A percentile compares a stretch with the other conserved stretches of the same genome.
Conservation (phyloP, 2,888 invertebrate genomes). For the Lasiommata megera region DNA sequence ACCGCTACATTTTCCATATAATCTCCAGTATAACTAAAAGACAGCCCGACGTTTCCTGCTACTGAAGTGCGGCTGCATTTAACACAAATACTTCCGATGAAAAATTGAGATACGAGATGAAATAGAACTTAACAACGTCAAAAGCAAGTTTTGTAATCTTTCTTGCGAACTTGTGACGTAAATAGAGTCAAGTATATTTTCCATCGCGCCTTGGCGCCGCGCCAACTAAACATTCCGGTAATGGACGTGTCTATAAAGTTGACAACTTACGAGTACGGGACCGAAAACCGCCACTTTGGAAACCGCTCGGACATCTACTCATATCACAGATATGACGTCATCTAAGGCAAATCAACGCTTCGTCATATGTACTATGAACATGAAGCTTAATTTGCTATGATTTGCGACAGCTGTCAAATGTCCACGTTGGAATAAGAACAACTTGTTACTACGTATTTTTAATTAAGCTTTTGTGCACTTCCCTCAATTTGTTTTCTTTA, state of each 20-base stretch:
- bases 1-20: too few species aligned
- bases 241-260: constrained; percentile 18
- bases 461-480: too few species aligned
- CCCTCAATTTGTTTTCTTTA: too few species aligned
- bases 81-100: too few species aligned
- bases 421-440: too few species aligned
- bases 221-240: constrained; percentile 13
- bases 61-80: too few species aligned
- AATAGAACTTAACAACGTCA: not conserved
- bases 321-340: not conserved
- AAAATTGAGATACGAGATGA: not conserved
- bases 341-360: not conserved
- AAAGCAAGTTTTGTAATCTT: constrained; percentile 1
- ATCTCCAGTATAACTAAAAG: too few species aligned
- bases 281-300: not conserved
- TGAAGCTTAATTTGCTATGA: too few species aligned
- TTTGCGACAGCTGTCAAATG: too few species aligned
- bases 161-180: not conserved
- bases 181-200: constrained; percentile 4
- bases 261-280: not conserved
- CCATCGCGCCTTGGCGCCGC: constrained; percentile 3
- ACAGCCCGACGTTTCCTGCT: too few species aligned
- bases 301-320: not conserved
- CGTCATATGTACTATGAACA: too few species aligned
- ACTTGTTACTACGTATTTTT: too few species aligned